A percentile compares a stretch with the other conserved stretches of the same genome.
Conservation (phyloP, 2,113 vertebrate species). For the Mesitornis unicolor region DNA sequence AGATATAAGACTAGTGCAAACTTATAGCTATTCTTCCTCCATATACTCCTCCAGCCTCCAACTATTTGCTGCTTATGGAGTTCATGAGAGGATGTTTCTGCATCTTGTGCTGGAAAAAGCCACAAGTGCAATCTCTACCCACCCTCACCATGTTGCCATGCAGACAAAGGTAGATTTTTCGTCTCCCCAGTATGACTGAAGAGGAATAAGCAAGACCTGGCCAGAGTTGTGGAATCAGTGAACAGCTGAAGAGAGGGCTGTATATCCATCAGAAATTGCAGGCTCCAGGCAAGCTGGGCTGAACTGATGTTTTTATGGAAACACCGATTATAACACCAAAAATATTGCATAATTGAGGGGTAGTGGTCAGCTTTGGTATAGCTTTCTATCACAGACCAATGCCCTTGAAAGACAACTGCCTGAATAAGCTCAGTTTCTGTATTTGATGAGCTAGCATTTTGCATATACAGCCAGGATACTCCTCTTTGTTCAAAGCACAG, state of each 20-base stretch:
- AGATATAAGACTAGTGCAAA: neutral
- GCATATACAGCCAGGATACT: neutral
- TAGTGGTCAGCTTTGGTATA: neutral
- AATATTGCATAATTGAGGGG: neutral
- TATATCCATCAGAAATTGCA: neutral
- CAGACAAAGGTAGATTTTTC: neutral
- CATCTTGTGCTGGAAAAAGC: neutral
- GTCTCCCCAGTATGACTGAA: accelerated
- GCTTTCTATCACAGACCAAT: neutral
- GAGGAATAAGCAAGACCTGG: neutral
- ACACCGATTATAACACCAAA: neutral
- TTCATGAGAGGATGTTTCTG: neutral
- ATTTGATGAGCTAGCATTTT: neutral
- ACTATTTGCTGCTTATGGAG: neutral
- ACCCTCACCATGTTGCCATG: neutral
- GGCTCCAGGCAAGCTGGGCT: neutral
- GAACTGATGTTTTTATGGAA: neutral
- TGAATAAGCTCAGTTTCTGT: neutral
- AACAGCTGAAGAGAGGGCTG: neutral
- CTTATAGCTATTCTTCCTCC: neutral
- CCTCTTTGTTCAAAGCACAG: neutral
- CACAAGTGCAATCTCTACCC: accelerated
- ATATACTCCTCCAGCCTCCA: neutral
- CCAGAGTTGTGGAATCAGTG: neutral
- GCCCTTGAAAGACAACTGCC: neutral